Evolutionary conservation across 2,113 vertebrate genomes (phyloP), one percentile per base, ranked within the genome.

Genomic region (Ranitomeya variabilis): DNA sequence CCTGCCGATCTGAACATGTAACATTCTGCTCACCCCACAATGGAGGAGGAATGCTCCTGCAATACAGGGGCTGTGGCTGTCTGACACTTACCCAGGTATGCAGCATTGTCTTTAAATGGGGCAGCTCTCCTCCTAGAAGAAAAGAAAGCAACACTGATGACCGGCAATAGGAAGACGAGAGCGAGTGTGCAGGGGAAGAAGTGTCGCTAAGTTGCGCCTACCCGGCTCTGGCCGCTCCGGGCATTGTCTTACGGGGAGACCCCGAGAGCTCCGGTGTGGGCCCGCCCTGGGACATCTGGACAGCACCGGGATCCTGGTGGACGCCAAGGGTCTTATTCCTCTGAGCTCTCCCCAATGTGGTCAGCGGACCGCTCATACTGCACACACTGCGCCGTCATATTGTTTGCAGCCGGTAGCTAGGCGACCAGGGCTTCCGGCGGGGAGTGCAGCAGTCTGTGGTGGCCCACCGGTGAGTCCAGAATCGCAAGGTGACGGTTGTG

Each of bases 301-400:
- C 8, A 7, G n/a, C n/a, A 16, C n/a, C 31, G 18, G 2, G 31
- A 21, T 14, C 31, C 5, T 45, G 19, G 6, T 79, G 60, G 26
- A 11, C 77, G 8, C 31, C 31, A 1, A 64, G 37, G 7, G 54
- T 73, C 26, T 45, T 69, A 23, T n/a, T 19, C 19, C 55, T 88
- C 6, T 71, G 57, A n/a, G 80, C 18, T 78, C 59, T 83, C 45
- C 87, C 80, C 31, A 88, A n/a, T 8, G 87, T 88, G 21, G 77
- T 6, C 6, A 88, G 21, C 21, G 87, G 87, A 8, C 71, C 15
- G 69, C 87, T 88, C 87, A 88, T 88, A 11, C 2, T 88, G 19
- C 4, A 57, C 4, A 57, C 45, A 84, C n/a, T 18, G 87, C 21
- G 71, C 26, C 80, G 71, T 71, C 87, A 88, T 88, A 37, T 88